Evolutionary conservation across 2,113 vertebrate species (phyloP).

Genomic region (Anhinga anhinga): DNA sequence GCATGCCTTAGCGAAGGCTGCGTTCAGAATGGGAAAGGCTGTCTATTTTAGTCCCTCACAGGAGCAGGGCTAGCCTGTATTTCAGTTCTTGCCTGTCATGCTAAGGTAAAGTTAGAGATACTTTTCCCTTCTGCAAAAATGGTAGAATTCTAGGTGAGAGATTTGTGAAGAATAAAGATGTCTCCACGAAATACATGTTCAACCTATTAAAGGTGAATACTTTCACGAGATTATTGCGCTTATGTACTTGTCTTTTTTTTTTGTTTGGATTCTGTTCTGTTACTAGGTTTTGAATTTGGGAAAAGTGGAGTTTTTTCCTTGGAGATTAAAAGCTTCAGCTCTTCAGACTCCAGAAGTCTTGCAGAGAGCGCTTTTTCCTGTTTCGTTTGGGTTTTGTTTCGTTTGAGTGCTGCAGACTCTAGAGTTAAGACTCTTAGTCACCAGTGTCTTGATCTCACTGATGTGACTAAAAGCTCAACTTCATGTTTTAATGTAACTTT

Average conservation of each 20-base stretch:
- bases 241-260: neutral
- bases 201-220: neutral
- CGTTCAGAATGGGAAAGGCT: neutral
- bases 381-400: neutral
- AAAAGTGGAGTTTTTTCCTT: neutral
- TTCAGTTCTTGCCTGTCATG: neutral
- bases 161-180: neutral
- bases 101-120: neutral
- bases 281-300: neutral
- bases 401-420: neutral
- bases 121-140: neutral
- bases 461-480: neutral
- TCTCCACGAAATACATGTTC: neutral
- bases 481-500: neutral
- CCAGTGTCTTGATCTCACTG: neutral
- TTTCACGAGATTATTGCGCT: neutral
- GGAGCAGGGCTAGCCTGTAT: neutral
- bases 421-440: neutral
- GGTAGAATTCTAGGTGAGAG: neutral
- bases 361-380: neutral
- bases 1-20: neutral
- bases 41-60: neutral
- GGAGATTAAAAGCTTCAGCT: neutral
- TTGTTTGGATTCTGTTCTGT: neutral
- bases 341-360: neutral